A percentile compares a stretch with the other conserved stretches of the same genome.
These are phyloP conservation scores for Netelia melanura DNA, from an alignment of 2,888 invertebrate species.

Conservation along the genomic window DNA sequence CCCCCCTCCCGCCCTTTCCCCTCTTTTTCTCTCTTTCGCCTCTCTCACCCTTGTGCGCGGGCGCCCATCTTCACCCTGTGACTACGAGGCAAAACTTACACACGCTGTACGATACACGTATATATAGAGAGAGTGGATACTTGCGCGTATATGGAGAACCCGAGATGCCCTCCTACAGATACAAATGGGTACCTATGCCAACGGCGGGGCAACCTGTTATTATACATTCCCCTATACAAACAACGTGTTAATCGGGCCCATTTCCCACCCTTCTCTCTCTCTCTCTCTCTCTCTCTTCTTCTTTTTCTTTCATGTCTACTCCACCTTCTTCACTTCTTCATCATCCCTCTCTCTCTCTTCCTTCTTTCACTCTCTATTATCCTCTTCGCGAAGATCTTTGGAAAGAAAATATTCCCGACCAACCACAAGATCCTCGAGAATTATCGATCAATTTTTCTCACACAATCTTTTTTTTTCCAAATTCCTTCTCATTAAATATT, in stretches of 20 bases:
- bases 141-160: constrained; percentile 67
- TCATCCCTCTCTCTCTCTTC: constrained; percentile 10
- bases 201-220: constrained; percentile 83
- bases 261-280: constrained; percentile 58
- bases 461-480: neutral
- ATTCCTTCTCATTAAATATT: neutral
- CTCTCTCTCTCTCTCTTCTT: constrained; percentile 29
- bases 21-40: constrained; percentile 50
- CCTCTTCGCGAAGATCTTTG: constrained; percentile 18
- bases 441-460: neutral
- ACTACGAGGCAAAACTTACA: neutral
- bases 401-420: constrained; percentile 1
- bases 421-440: neutral
- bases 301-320: constrained; percentile 17
- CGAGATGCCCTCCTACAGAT: constrained; percentile 74
- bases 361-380: neutral
- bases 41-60: constrained; percentile 45
- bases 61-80: constrained; percentile 53
- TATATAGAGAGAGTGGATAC: neutral
- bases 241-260: constrained; percentile 84
- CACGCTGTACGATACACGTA: neutral
- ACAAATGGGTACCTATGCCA: constrained; percentile 81
- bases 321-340: constrained; percentile 25
- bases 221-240: constrained; percentile 85
- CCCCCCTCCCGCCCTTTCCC: constrained; percentile 32